Evolutionary conservation across 1,140 invertebrate species (phyloP), one percentile per base, ranked within the genome.

Genomic region (Probaryconus sp.): DNA sequence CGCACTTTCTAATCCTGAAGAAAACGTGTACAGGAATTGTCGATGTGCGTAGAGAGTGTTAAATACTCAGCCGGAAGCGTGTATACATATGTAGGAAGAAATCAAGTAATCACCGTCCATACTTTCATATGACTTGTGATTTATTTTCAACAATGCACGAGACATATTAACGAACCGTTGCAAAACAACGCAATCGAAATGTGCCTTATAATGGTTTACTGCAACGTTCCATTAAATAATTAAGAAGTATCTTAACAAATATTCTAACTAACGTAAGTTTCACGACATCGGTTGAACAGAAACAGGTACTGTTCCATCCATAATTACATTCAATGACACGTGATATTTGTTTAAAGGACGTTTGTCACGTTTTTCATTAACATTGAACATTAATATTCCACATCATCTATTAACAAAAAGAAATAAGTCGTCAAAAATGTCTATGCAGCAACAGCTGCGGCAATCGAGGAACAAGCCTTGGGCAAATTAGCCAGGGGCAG

Each of bases 381-480:
- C n/a, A n/a, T n/a, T n/a, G n/a, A n/a, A n/a, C n/a, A 50, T 70
- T 60, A 45, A 63, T 42, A 67, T 38, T 13, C 38, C 53, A 37
- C 43, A 26, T 68, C 58, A 28, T 77, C 70, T 77, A 77, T 77
- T 77, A 77, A 40, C 13, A 16, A 68, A 79, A 67, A 68, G 58
- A 40, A 64, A 17, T 30, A 26, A 26, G 24, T 50, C 35, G 45
- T 55, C 10, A 28, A 60, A 79, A 81, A 68, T 43, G 72, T 76
- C 60, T 45, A 40, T 45, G 51, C 51, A 18, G 30, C 47, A 78
- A 72, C 81, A 83, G 77, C 79, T 82, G 81, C 74, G 30, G 28
- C 45, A 35, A 30, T 64, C 21, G 56, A 47, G 63, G 37, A 17
- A 14, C 50, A 45, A 28, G 35, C 67, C 65, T 11, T 24, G 24